Conservation (phyloP, 2,888 invertebrate genomes). For the Urechis unicinctus region DNA sequence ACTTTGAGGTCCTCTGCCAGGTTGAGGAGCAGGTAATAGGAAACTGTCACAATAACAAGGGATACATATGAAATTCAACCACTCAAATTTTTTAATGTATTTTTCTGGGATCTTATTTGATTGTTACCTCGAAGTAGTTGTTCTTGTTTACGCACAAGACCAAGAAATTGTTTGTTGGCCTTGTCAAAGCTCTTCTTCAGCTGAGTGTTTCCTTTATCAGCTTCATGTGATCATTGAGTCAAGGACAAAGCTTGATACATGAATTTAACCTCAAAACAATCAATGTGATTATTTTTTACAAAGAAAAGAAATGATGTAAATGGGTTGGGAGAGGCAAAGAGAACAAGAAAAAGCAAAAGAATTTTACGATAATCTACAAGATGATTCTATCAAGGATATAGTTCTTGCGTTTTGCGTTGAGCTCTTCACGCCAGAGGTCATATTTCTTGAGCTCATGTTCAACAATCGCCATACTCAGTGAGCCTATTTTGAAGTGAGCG, state of each 20-base stretch:
- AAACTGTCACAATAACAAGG: constrained; percentile 58
- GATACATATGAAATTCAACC: background rate
- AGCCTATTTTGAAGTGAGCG: constrained; percentile 93
- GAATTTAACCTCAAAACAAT: background rate
- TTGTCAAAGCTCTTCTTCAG: constrained; percentile 68
- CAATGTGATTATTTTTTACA: background rate
- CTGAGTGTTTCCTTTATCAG: constrained; percentile 33
- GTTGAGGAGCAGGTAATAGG: constrained; percentile 86
- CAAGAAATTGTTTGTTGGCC: constrained; percentile 68
- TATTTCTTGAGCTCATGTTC: constrained; percentile 90
- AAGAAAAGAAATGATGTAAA: no score
- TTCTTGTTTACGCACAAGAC: constrained; percentile 84
- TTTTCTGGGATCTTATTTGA: no score
- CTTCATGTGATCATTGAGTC: constrained; percentile 36
- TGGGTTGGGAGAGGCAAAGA: no score
- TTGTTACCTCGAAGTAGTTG: constrained; percentile 67
- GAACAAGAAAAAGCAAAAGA: no score
- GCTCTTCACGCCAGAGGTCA: constrained; percentile 72
- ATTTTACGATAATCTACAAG: no score
- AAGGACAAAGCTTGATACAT: constrained; percentile 5
- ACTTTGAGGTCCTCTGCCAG: constrained; percentile 91
- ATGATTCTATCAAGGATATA: constrained; percentile 38
- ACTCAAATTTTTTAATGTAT: background rate
- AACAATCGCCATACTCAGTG: constrained; percentile 84
- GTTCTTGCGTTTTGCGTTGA: constrained; percentile 40